Evolutionary conservation across 2,113 vertebrate species (phyloP), one percentile per base, ranked within the genome.

Genomic region (Toxotes jaculatrix): DNA sequence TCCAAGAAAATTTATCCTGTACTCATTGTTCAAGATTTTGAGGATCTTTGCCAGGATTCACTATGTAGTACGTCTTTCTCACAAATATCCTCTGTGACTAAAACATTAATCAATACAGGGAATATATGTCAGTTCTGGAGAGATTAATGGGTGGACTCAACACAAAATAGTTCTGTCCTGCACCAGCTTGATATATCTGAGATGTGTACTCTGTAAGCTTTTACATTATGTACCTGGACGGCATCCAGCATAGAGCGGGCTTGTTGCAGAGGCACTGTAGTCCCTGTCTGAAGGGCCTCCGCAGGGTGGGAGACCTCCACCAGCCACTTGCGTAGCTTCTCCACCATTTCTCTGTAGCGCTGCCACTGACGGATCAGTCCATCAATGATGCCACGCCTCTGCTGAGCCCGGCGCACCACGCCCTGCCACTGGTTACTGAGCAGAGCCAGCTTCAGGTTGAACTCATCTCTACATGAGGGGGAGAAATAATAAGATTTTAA

Each of bases 361-460:
- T 99, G 98, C 98, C 98, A 99, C 88, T 99, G 98, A 4, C 93
- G 96, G 60, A 98, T 95, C 87, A 98, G 96, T 74, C 98, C 96
- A 89, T 99, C 98, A 1, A 99, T 98, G 87, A 99, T 98, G 0
- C 98, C 98, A 0, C 96, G 90, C 60, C 98, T 95, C 92, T 99
- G 98, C 83, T 99, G 98, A 1, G 97, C 97, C 12, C 97, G 96
- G 6, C 97, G 97, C 76, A 99, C 97, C 34, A 99, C 98, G 6
- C 97, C 98, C 91, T 99, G 98, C 98, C 98, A 99, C 82, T 99
- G 98, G 87, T 96, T 97, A 84, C 97, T 99, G 55, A 99, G 94
- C 13, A 99, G 94, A 0, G 97, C 90, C 90, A 99, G 36, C 85
- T 99, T 99, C 87, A 96, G 88, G 91, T 96, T 96, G 91, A 99